Evolutionary conservation across 2,888 invertebrate species (phyloP).

Genomic region (Dorcus hopei): DNA sequence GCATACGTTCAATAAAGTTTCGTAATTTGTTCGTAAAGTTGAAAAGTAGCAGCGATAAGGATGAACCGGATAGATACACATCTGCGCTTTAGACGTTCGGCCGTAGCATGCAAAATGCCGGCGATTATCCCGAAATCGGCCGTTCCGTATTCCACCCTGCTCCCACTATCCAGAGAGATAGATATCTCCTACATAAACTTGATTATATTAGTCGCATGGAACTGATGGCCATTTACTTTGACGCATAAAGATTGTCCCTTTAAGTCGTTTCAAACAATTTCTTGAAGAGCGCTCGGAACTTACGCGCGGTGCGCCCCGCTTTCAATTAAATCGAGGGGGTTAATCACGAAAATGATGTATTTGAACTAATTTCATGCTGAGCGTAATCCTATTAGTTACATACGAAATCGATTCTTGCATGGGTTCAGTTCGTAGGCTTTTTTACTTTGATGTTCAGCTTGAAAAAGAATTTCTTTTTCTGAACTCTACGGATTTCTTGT

Average conservation of each 20-base stretch:
- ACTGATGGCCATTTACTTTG: slow-evolving; percentile 30
- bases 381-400: no score
- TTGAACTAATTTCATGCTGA: no score
- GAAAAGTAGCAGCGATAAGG: slow-evolving; percentile 18
- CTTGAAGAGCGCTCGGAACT: slow-evolving; percentile 9
- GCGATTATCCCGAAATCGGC: slow-evolving; percentile 32
- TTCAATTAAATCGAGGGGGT: background rate
- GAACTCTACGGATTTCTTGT: no score
- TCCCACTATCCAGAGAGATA: slow-evolving; percentile 27
- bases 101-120: slow-evolving; percentile 26
- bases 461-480: no score
- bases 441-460: no score
- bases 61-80: slow-evolving; percentile 28
- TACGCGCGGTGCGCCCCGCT: background rate
- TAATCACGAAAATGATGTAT: background rate
- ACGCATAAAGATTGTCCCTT: slow-evolving; percentile 23
- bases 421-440: no score
- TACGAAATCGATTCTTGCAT: no score
- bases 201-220: slow-evolving; percentile 32
- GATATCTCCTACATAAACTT: slow-evolving; percentile 34
- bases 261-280: slow-evolving; percentile 16
- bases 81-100: slow-evolving; percentile 27
- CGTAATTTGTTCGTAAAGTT: slow-evolving; percentile 22
- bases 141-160: slow-evolving; percentile 31
- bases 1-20: slow-evolving; percentile 16